Percentiles rank a stretch among this genome's conserved stretches.
phyloP scores from a whole-genome alignment of 2,888 invertebrate species.

The Macrosoma leucophasiata region DNA sequence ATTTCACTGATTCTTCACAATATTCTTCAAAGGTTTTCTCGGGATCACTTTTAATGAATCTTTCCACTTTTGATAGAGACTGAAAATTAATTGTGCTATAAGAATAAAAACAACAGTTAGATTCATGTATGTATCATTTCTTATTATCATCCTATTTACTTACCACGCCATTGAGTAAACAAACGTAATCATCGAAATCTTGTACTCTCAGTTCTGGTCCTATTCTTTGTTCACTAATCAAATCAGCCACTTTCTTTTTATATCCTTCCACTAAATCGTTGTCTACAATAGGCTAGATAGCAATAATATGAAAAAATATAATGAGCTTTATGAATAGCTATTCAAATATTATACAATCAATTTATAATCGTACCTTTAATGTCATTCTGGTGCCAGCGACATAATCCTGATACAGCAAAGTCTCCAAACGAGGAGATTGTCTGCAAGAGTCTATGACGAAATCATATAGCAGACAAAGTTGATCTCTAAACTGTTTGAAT shows the following conservation, averaged over 20 bases:
- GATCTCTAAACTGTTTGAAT: conserved; percentile 83
- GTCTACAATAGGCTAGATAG: conserved; percentile 85
- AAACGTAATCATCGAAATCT: conserved; percentile 88
- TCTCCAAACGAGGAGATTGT: conserved; percentile 86
- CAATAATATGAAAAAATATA: no score
- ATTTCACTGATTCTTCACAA: conserved; percentile 76
- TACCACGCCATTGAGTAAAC: conserved; percentile 83
- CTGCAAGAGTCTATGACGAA: conserved; percentile 83
- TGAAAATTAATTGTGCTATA: conserved; percentile 32
- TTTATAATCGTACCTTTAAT: conserved; percentile 40
- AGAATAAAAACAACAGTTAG: conserved; percentile 6
- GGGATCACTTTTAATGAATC: conserved; percentile 80
- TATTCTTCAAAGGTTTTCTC: conserved; percentile 79
- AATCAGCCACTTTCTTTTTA: conserved; percentile 74
- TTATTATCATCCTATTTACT: conserved; percentile 20
- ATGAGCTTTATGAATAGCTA: background rate
- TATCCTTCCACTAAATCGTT: conserved; percentile 79
- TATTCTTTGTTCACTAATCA: conserved; percentile 82
- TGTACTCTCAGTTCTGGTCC: conserved; percentile 83
- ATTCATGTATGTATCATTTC: no score
- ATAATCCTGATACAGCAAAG: conserved; percentile 82
- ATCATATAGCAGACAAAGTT: conserved; percentile 82
- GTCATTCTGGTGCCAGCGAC: conserved; percentile 33
- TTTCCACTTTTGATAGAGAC: conserved; percentile 78
- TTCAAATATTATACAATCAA: background rate